Evolutionary conservation across 2,113 vertebrate species (phyloP), one percentile per base, ranked within the genome.

Genomic region (Melanerpes aurifrons): DNA sequence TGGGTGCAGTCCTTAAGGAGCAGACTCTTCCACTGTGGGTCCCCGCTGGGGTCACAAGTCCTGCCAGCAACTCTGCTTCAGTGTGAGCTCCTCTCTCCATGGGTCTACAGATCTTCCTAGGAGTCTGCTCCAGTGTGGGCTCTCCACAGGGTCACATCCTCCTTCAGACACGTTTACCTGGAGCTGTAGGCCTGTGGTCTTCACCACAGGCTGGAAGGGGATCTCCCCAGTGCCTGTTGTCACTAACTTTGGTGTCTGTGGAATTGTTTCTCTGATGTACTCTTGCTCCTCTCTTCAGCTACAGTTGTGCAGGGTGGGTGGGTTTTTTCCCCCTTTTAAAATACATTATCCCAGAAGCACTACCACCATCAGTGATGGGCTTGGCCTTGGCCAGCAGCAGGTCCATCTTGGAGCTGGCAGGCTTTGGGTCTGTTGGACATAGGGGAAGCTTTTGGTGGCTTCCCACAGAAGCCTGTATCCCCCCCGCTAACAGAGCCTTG

Each of bases 281-380:
- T 32, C 61, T 63, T 24, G 16, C 61, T 43, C 35, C 13, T 31
- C 37, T 31, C 28, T 57, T 35, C 21, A 5, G 22, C 32, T 72
- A 35, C 35, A 29, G 53, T 56, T 54, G 17, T 26, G 25, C 28
- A 31, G 48, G 48, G 20, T 11, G 5, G 18, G 5, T 35, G 35
- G 35, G 53, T 26, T 19, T 12, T 15, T 9, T 28, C 3, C 1
- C 12, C 1, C 16, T 16, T 3, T 2, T 15, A 21, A 53, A 24
- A 53, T 24, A 53, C 50, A 53, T 53, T 53, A 24, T 53, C 21
- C 22, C 50, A 53, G 50, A 53, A 53, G 50, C 22, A 22, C 21
- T 53, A 53, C 50, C 50, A 53, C 50, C 50, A 53, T 53, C 50
- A 53, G 10, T 53, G 50, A 53, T 53, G 50, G 50, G 10, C 50